Evolutionary conservation across 1,140 invertebrate species (phyloP).

Genomic region (Drosophila grimshawi): DNA sequence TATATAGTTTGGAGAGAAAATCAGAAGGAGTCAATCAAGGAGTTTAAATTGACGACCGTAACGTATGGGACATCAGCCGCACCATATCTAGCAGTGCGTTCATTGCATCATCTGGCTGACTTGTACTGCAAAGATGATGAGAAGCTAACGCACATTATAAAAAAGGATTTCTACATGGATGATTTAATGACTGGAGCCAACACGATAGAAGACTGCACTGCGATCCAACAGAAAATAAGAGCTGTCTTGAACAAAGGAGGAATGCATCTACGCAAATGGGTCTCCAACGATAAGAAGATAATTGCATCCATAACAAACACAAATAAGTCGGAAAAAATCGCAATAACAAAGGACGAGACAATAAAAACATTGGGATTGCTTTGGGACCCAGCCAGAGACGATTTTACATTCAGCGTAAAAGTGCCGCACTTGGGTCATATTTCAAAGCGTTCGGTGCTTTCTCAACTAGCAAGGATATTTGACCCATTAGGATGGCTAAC

Average conservation of each 20-base stretch:
- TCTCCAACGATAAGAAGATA: background rate
- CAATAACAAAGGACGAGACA: background rate
- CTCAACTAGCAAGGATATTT: background rate
- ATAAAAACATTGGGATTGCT: background rate
- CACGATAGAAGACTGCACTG: conserved; percentile 5
- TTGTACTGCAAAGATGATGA: background rate
- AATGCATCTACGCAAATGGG: background rate
- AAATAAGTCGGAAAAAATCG: too few relatives aligned
- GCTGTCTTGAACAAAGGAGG: background rate
- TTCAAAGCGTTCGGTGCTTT: background rate
- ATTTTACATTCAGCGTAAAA: conserved; percentile 1
- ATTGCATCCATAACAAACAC: too few relatives aligned
- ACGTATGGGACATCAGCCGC: background rate
- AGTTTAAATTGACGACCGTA: conserved; percentile 1
- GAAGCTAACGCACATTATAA: background rate
- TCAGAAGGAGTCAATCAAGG: background rate
- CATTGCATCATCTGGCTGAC: background rate
- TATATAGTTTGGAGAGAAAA: background rate
- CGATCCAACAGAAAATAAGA: too few relatives aligned
- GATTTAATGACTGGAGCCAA: conserved; percentile 3
- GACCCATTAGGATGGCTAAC: background rate
- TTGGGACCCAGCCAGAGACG: background rate
- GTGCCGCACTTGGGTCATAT: background rate
- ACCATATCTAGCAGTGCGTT: conserved; percentile 4
- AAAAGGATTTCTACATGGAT: background rate